phyloP scores from a whole-genome alignment of 2,888 invertebrate genomes.

The Cephus rjabovi region DNA sequence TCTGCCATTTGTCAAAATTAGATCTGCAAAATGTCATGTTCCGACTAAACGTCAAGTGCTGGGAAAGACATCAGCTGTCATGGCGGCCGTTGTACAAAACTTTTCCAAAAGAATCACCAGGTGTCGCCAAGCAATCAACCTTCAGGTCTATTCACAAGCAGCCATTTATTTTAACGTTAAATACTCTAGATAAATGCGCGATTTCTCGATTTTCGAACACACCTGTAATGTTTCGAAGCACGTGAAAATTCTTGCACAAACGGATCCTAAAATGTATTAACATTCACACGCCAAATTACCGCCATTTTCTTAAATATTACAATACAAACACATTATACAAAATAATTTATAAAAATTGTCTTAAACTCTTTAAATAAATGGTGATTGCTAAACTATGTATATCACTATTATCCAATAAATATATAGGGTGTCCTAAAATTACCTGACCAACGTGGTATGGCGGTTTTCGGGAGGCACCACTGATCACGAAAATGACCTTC shows the following conservation, averaged over 20 bases:
- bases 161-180: constrained; percentile 6
- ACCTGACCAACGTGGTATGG: too few species aligned
- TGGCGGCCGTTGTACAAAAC: constrained; percentile 42
- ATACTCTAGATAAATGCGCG: not conserved
- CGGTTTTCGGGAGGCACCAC: too few species aligned
- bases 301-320: not conserved
- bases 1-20: constrained; percentile 78
- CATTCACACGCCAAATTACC: not conserved
- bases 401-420: too few species aligned
- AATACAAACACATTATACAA: not conserved
- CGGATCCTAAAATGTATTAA: not conserved
- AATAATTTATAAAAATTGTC: not conserved
- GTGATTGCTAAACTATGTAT: not conserved
- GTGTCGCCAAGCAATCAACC: not conserved
- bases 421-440: too few species aligned
- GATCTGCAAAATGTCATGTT: constrained; percentile 65
- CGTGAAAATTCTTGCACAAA: too few species aligned
- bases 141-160: constrained; percentile 21
- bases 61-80: constrained; percentile 62
- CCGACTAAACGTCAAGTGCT: constrained; percentile 63
- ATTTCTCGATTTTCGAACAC: too few species aligned
- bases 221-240: too few species aligned
- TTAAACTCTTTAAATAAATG: not conserved
- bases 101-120: not conserved
- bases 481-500: too few species aligned